Evolutionary conservation across 2,888 invertebrate species (phyloP), one percentile per base, ranked within the genome.

Genomic region (Falcaria lacertinaria): DNA sequence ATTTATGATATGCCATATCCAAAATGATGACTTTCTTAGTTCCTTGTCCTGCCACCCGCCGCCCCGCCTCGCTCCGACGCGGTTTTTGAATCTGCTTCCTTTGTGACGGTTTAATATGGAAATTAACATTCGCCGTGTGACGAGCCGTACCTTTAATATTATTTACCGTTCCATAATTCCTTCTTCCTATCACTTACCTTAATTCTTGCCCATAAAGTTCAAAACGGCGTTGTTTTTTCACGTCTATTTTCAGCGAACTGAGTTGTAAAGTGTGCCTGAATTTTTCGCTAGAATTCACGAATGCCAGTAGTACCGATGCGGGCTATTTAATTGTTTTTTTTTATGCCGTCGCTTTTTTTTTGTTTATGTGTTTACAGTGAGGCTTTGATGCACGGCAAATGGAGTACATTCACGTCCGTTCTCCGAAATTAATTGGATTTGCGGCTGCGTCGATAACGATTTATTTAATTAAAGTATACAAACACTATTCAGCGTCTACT

Each of bases 101-200:
- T 89, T 89, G 88, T 88, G 86, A 77, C 82, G 84, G 82, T 87
- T 88, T 89, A 89, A 89, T 88, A 89, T 89, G 89, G 88, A 89
- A 89, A 89, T 89, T 89, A 89, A 86, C 83, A 81, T 77, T 84
- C 75, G 70, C 80, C 80, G 83, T 78, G 81, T 78, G 81, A 69
- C 79, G 70, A 54, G 55, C 65, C 73, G 72, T 79, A 81, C 79
- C 74, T 81, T 67, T 60, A 62, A 65, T 72, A 75, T 72, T 65
- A 70, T 71, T 73, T 69, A 61, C 62, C 65, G 52, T 52, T 57
- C 50, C 14, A 45, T 49, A 46, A 50, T 57, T 47, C 52, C 54
- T 11, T 28, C 28, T 28, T 28, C 11, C 28, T 11, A 28, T 28
- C 28, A 56, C 52, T 50, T 48, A 47, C 52, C 59, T 62, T 57